These are phyloP conservation scores for Scaptomyza flava DNA, from an alignment of 2,888 invertebrate species.

Conservation along the genomic window DNA sequence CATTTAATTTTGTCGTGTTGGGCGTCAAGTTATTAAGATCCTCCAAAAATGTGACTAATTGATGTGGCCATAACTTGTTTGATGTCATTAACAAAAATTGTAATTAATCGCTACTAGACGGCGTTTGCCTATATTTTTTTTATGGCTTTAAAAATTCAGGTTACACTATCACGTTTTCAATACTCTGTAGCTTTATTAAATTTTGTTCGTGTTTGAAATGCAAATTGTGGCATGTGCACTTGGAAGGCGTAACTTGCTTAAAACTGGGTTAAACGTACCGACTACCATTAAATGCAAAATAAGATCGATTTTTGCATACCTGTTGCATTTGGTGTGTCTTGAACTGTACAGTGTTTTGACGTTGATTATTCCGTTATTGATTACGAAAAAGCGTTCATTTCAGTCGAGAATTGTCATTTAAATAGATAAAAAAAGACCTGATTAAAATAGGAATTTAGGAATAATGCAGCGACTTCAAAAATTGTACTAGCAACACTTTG, in stretches of 20 bases:
- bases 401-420: conserved; percentile 1
- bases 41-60: conserved; percentile 39
- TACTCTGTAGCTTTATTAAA: conserved; percentile 35
- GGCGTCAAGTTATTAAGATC: conserved; percentile 25
- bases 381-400: conserved; percentile 21
- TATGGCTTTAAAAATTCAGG: conserved; percentile 56
- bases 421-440: not conserved
- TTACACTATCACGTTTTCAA: conserved; percentile 51
- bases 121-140: conserved; percentile 27
- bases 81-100: conserved; percentile 70
- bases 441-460: not conserved
- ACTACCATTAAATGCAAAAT: conserved; percentile 36
- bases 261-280: conserved; percentile 66
- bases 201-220: conserved; percentile 12
- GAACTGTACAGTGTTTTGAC: not conserved
- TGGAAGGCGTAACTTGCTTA: conserved; percentile 65
- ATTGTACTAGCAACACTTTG: not conserved
- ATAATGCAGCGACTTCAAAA: not conserved
- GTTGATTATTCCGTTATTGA: conserved; percentile 10
- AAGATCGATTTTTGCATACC: conserved; percentile 39
- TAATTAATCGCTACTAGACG: conserved; percentile 71
- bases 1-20: conserved; percentile 20
- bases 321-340: conserved; percentile 13
- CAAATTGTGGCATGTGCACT: conserved; percentile 49
- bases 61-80: conserved; percentile 49